Evolutionary conservation across 2,888 invertebrate species (phyloP).

Genomic region (Oxyteleia sp.): DNA sequence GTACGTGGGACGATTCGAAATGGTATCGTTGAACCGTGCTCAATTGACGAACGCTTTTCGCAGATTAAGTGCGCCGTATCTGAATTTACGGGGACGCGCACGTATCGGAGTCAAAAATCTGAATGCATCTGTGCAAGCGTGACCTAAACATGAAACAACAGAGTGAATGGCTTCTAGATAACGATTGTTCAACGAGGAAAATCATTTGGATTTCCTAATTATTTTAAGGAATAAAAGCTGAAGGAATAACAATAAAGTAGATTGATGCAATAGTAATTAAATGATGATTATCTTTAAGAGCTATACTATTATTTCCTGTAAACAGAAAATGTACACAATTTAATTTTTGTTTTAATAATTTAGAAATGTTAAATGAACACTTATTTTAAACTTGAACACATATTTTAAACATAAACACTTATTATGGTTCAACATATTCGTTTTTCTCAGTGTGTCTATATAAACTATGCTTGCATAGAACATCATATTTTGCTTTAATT

Average conservation of each 20-base stretch:
- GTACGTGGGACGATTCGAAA: slow-evolving; percentile 28
- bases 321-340: neutral
- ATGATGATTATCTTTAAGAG: neutral
- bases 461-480: no score
- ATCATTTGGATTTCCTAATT: neutral
- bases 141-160: neutral
- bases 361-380: no score
- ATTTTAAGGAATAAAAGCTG: neutral
- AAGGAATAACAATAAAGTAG: neutral
- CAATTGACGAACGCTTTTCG: slow-evolving; percentile 38
- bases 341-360: neutral
- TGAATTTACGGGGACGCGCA: slow-evolving; percentile 7
- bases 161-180: neutral
- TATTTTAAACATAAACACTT: no score
- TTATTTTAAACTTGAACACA: no score
- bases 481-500: no score
- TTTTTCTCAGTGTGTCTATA: no score
- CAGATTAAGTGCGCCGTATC: slow-evolving; percentile 24
- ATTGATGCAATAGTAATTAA: neutral
- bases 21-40: slow-evolving; percentile 16
- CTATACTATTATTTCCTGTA: no score
- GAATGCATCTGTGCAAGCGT: neutral
- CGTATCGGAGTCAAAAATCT: slow-evolving; percentile 8
- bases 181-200: neutral
- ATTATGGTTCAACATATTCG: no score